Percentiles rank a stretch among this genome's conserved stretches.
Conservation (phyloP, 2,113 vertebrate genomes). For the Lampris megalopsis region DNA sequence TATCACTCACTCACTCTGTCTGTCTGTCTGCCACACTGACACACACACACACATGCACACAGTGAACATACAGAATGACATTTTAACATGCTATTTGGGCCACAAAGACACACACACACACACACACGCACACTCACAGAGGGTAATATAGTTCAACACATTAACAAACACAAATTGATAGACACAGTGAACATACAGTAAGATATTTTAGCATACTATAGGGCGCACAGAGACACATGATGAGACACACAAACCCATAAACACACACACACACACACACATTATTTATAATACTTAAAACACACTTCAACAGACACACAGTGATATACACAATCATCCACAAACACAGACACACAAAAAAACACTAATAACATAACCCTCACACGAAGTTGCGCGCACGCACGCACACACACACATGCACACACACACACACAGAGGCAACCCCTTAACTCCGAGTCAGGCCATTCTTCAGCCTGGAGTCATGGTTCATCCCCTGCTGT, state of each 20-base stretch:
- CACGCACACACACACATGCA: too few relatives aligned
- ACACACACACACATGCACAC: background rate
- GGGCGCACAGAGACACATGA: too few relatives aligned
- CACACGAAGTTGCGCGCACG: too few relatives aligned
- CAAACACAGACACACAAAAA: background rate
- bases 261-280: too few relatives aligned
- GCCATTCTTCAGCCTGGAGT: slow-evolving; percentile 50
- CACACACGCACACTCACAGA: background rate
- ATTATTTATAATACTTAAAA: too few relatives aligned
- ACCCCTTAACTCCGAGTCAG: slow-evolving; percentile 14
- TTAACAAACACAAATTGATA: slow-evolving; percentile 2
- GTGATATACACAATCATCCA: too few relatives aligned
- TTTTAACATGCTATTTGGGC: too few relatives aligned
- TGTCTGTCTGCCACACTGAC: background rate
- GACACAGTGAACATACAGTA: background rate
- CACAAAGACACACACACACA: background rate
- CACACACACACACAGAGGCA: slow-evolving; percentile 11
- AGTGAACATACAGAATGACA: background rate
- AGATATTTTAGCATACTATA: too few relatives aligned
- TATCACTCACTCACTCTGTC: background rate
- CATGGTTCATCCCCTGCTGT: slow-evolving; percentile 54
- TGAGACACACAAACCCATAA: too few relatives aligned
- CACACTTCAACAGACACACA: too few relatives aligned
- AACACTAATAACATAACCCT: background rate
- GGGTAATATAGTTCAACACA: slow-evolving; percentile 2